Base-by-base conservation (phyloP, 1,140 invertebrate genomes). In the Solenopsis fugax region DNA sequence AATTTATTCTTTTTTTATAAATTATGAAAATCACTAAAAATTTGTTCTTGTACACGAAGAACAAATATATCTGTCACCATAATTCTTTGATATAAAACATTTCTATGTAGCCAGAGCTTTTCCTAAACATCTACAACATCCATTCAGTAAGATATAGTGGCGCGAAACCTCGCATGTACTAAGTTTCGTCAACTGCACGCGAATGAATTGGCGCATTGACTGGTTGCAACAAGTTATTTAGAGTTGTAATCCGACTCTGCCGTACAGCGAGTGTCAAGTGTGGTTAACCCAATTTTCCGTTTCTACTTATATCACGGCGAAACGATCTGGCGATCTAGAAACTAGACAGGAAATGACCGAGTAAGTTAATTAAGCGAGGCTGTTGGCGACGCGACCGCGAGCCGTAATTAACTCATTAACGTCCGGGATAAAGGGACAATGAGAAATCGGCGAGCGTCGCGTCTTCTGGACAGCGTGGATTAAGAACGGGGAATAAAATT, bases 391-490 rank as follows among this genome's bases (percentile, higher is more conserved):
- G 41, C 6, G 21, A 41, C 62, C 41, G 37, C 75, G 34, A 69
- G n/a, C 48, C 65, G 67, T 72, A 82, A 82, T 72, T 82, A 82
- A 58, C 65, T 82, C 67, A 82, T 82, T 82, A 82, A 58, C 65
- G 80, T 82, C 67, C 12, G 16, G n/a, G 21, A 82, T 48, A 16
- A 58, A 48, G 41, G 67, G n/a, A 58, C 50, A 82, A 72, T 72
- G 41, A 69, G 41, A 62, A 72, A 60, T 72, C 48, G 58, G 45
- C 29, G 64, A 41, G 12, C n/a, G 58, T 69, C 78, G 24, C 13
- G 52, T 72, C 67, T 58, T 48, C 67, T 12, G 24, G 69, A 48
- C 67, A 34, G n/a, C 12, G 9, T 48, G 69, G 73, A 73, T 82
- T 82, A 73, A 82, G 54, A 72, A 41, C 24, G 16, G 29, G n/a